Percentiles rank a stretch among this genome's conserved stretches.
Evolutionary conservation across 2,888 invertebrate species (phyloP).

Genomic region (Gastracanthus pulcherrimus): DNA sequence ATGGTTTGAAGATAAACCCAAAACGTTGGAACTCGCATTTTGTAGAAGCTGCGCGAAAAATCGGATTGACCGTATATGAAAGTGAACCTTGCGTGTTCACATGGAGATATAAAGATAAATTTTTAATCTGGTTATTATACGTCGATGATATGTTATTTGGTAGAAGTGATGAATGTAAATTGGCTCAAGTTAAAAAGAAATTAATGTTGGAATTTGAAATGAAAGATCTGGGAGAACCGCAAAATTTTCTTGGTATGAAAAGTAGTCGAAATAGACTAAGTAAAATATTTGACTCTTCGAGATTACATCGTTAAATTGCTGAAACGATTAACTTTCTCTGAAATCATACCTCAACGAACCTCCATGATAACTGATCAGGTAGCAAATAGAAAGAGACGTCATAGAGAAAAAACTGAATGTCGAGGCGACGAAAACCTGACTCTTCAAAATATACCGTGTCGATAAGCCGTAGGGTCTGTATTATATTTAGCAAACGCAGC

Average conservation of each 20-base stretch:
- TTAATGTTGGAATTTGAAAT: conserved; percentile 24
- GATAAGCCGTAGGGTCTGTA: conserved; percentile 61
- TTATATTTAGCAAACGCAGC: conserved; percentile 58
- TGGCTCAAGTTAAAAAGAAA: conserved; percentile 34
- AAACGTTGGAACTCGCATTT: too few relatives aligned
- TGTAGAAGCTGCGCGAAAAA: background rate
- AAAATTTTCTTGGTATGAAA: too few relatives aligned
- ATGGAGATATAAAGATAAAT: background rate
- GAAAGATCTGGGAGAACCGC: too few relatives aligned
- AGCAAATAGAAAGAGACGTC: background rate
- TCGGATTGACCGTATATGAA: background rate
- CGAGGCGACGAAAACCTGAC: background rate
- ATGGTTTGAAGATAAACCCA: background rate
- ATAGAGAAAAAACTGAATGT: background rate
- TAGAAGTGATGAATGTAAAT: conserved; percentile 39
- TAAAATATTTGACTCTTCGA: too few relatives aligned
- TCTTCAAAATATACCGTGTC: conserved; percentile 17
- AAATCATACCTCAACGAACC: background rate
- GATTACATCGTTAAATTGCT: too few relatives aligned
- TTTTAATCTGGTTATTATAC: conserved; percentile 13
- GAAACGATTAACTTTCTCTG: background rate
- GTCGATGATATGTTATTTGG: conserved; percentile 52
- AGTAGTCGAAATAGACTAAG: too few relatives aligned
- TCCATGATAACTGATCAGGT: conserved; percentile 14
- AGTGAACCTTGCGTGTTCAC: background rate